Percentiles rank a stretch among this genome's conserved stretches.
Evolutionary conservation across 2,113 vertebrate species (phyloP).

Genomic region (Serinus canaria): DNA sequence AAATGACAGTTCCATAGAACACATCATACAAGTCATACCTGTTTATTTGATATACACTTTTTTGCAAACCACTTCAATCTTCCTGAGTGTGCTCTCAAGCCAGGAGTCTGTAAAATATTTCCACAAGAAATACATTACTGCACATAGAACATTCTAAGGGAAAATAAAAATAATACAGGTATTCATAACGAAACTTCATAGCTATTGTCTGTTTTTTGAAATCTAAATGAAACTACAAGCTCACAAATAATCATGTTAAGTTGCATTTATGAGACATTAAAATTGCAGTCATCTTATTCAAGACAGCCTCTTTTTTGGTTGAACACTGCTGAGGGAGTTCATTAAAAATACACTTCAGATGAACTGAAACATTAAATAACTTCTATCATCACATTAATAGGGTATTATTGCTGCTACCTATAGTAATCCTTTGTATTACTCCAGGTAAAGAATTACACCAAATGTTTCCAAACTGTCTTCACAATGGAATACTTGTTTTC

Average conservation of each 20-base stretch:
- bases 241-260: neutral
- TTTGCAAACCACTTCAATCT: slow-evolving; percentile 88
- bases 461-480: neutral
- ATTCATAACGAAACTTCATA: neutral
- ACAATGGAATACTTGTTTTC: neutral
- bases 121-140: neutral
- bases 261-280: neutral
- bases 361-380: neutral
- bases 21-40: slow-evolving; percentile 64
- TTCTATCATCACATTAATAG: neutral
- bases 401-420: neutral
- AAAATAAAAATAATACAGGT: neutral
- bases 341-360: neutral
- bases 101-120: slow-evolving; percentile 84
- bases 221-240: neutral
- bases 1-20: neutral
- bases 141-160: neutral
- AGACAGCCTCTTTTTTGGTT: neutral
- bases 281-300: neutral
- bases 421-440: neutral
- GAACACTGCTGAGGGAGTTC: neutral
- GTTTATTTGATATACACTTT: slow-evolving; percentile 78
- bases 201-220: neutral
- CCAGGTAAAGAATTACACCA: neutral
- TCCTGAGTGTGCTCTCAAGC: slow-evolving; percentile 82